Percentiles rank a stretch among this genome's conserved stretches.
These are phyloP conservation scores for Euglossa dilemma DNA, from an alignment of 1,140 invertebrate genomes.

Conservation along the genomic window DNA sequence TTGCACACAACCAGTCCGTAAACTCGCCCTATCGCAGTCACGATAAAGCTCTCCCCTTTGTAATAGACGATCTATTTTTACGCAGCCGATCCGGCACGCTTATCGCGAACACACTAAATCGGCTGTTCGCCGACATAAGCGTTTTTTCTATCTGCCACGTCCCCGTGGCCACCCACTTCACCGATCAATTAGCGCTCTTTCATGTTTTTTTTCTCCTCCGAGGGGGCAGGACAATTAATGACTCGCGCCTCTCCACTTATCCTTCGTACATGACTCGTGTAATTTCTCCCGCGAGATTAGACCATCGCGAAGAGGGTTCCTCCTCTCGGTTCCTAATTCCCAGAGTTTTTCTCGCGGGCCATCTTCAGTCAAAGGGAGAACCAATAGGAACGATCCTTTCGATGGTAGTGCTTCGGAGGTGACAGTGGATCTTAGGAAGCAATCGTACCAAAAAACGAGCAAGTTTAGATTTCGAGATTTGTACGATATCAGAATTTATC, in stretches of 20 bases:
- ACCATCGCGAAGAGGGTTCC: no score
- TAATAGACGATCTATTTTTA: slow-evolving; percentile 66
- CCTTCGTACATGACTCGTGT: slow-evolving; percentile 1
- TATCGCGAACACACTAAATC: slow-evolving; percentile 68
- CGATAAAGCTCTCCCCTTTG: slow-evolving; percentile 67
- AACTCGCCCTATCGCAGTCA: slow-evolving; percentile 62
- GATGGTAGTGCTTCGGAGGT: no score
- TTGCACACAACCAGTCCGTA: slow-evolving; percentile 66
- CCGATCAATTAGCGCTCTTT: slow-evolving; percentile 41
- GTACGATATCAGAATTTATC: no score
- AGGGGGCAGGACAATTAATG: slow-evolving; percentile 33
- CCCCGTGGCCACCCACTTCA: background rate
- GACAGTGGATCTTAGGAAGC: no score
- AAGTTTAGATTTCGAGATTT: no score
- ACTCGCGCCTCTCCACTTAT: slow-evolving; percentile 18
- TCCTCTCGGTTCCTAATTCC: background rate
- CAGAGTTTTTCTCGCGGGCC: no score
- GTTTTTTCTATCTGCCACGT: slow-evolving; percentile 21
- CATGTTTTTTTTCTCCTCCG: slow-evolving; percentile 12
- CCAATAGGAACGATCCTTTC: no score
- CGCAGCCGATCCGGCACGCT: slow-evolving; percentile 59
- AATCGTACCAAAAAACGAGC: no score
- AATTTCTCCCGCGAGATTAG: slow-evolving; percentile 9
- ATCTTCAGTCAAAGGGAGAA: no score
- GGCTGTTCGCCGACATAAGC: slow-evolving; percentile 55